Evolutionary conservation across 2,888 invertebrate genomes (phyloP), one percentile per base, ranked within the genome.

Genomic region (Nudaria mundana): DNA sequence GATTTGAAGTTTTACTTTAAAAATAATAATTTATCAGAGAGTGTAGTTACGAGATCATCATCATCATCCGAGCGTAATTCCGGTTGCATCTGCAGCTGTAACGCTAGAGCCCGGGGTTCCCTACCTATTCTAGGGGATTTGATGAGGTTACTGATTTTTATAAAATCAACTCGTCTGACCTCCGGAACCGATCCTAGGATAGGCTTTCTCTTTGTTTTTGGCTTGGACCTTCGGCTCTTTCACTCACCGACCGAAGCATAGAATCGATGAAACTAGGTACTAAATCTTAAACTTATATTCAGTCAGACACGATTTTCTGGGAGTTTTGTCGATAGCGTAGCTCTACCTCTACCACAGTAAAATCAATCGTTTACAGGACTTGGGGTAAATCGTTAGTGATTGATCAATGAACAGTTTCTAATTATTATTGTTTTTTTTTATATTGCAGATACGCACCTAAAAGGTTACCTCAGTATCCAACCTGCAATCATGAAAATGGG

Each of bases 381-480:
- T 4, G 20, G 20, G 20, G 2, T 20, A 20, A 20, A 20, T 20
- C 20, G 20, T 20, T 20, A 20, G 2, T 20, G 20, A 20, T 20
- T 20, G 20, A 20, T 4, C 8, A 20, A 20, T n/a, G n/a, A n/a
- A n/a, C n/a, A n/a, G n/a, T n/a, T n/a, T n/a, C n/a, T n/a, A n/a
- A n/a, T n/a, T n/a, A 20, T 20, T 20, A 20, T 20, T 20, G 20
- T 23, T 8, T 23, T 23, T 23, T 18, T 5, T 23, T 23, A n/a
- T n/a, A 23, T 23, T 8, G n/a, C 23, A 23, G 23, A 26, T 16
- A 31, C 26, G 14, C 24, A 5, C 23, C 30, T 37, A 30, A 37
- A 30, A 37, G 23, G 13, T 11, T 37, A 24, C 37, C 37, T 37
- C 24, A 37, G 30, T 37, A 37, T 24, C 37, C 37, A 24, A 37